Base-by-base conservation (phyloP, 2,888 invertebrate species). In the Prionchulus punctatus region DNA sequence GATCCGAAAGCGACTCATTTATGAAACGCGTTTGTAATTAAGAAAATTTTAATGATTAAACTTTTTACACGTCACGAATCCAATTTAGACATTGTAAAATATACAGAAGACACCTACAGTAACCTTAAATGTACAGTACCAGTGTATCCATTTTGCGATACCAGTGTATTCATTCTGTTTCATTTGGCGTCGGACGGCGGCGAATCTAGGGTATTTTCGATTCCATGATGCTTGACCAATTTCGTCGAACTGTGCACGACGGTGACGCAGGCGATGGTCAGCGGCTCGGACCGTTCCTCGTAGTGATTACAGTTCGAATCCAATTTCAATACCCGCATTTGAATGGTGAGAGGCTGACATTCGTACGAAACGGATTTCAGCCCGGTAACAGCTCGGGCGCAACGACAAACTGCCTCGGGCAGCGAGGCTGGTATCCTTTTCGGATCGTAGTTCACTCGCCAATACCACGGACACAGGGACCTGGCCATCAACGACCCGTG, bases 381-480 rank as follows among this genome's bases (percentile, higher is more conserved):
- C 12, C 27, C 50, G 28, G 25, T 26, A 3, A 54, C 54, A 18
- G 43, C 43, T 12, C n/a, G 18, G 3, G 4, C 4, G 27, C 54
- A 54, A 4, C 54, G 43, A 43, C 54, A 54, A 4, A 18, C 25
- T 2, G 54, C 54, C 27, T 43, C 45, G 7, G 54, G 54, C 54
- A 54, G 26, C 54, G 26, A 27, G 4, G 54, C 42, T 27, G 54
- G 54, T 18, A 54, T 54, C 25, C 54, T 7, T 12, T 7, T 36
- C 36, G 30, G 28, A 28, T 53, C 36, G 31, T 31, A 53, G 31
- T 53, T 53, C 31, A 53, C 28, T 21, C 23, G 12, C 53, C 53
- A 53, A 23, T 53, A 53, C 53, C 53, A 53, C 25, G 53, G 53
- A 25, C 53, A 53, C 15, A 53, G 53, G 2, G 53, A 15, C 4